phyloP scores from a whole-genome alignment of 2,888 invertebrate species.

The Tyria jacobaeae region DNA sequence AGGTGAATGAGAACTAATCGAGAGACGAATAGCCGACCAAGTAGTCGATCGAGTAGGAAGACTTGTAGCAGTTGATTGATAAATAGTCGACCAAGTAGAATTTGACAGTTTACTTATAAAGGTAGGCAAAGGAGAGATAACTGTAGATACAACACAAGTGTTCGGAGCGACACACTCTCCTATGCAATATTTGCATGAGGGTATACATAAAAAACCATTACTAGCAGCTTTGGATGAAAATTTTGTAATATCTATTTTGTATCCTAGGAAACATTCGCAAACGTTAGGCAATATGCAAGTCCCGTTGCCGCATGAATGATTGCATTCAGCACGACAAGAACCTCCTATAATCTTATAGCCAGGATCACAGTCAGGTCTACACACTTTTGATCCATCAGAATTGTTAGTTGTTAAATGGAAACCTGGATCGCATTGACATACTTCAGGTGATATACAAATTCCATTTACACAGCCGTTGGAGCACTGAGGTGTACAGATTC shows the following conservation, averaged over 20 bases:
- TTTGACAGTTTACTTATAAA: neutral
- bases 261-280: constrained; percentile 45
- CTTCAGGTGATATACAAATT: constrained; percentile 77
- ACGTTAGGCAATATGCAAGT: constrained; percentile 50
- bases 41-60: neutral
- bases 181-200: constrained; percentile 22
- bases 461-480: constrained; percentile 77
- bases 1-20: neutral
- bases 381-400: neutral
- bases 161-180: constrained; percentile 13
- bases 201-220: constrained; percentile 19
- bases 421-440: constrained; percentile 70
- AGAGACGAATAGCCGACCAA: neutral
- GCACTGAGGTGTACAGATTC: constrained; percentile 60
- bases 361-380: neutral
- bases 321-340: constrained; percentile 38
- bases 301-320: constrained; percentile 49
- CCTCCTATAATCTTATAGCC: constrained; percentile 3
- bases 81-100: neutral
- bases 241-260: neutral
- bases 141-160: neutral
- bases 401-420: neutral
- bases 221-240: neutral
- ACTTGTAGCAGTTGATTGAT: neutral
- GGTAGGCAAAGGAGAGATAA: neutral